Base-by-base conservation (phyloP, 2,888 invertebrate genomes). In the Hybos culiciformis region DNA sequence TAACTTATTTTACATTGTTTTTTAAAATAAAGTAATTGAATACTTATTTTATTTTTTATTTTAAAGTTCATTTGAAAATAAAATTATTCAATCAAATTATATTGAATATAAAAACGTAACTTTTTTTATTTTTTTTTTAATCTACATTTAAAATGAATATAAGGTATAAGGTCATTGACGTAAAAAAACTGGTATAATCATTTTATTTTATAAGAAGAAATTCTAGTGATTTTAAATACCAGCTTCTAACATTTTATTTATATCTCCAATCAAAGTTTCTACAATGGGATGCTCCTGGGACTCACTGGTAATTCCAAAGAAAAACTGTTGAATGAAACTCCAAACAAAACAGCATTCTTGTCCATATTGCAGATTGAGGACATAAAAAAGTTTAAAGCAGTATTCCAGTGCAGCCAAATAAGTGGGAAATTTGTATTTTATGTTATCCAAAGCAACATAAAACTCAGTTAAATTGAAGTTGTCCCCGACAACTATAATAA, bases 381-480 rank as follows among this genome's bases (percentile, higher is more conserved):
- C 26, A 26, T 26, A 26, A 26, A 26, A 26, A 26, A 26, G 7
- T 26, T 26, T 26, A 12, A 26, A 26, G 26, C 26, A 26, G 26
- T 26, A 26, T 20, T 36, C 8, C 12, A 18, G 36, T 17, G 36
- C 18, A 36, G 18, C 12, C 18, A 36, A 36, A 36, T 18, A 36
- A 17, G 36, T 19, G 5, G 36, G 20, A 36, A 36, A 36, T 36
- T 36, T 36, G 15, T 19, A 36, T 6, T 36, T 36, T 36, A 26
- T 26, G 36, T 36, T 36, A 20, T 36, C 17, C 11, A 36, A 36
- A 18, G 36, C 36, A 36, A 36, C 36, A 36, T 36, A 36, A 36
- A 36, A 36, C 36, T 36, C 36, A 36, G 36, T 36, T 36, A 36
- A 36, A 36, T 36, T 36, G 9, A 36, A 36, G 19, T 20, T 36